Percentiles rank a stretch among this genome's conserved stretches.
phyloP scores from a whole-genome alignment of 2,797 vertebrate genomes.

The Chanos chanos region DNA sequence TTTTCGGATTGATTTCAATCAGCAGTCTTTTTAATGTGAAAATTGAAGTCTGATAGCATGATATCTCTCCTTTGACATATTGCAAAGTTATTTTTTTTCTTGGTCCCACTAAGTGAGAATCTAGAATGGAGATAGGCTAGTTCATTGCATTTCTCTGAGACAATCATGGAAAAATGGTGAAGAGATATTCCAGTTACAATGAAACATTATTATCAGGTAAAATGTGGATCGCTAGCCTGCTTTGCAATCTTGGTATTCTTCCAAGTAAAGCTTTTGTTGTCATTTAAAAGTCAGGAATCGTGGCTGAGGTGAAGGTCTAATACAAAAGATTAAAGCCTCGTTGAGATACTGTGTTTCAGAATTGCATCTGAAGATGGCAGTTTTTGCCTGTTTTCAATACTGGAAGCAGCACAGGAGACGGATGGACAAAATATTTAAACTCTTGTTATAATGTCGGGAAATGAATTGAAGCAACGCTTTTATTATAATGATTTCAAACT shows the following conservation, averaged over 20 bases:
- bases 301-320: constrained; percentile 15
- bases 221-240: neutral
- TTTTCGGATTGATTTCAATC: constrained; percentile 50
- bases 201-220: neutral
- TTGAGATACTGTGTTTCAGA: no score
- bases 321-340: constrained; percentile 10
- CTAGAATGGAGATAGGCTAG: neutral
- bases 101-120: neutral
- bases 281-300: constrained; percentile 2
- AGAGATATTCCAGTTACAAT: neutral
- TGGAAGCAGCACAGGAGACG: no score
- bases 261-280: neutral
- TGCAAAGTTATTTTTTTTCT: constrained; percentile 7
- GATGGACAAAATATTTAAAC: no score
- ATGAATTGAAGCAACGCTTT: no score
- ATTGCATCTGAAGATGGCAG: no score
- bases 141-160: neutral
- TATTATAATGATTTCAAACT: no score
- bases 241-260: neutral
- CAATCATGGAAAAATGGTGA: neutral
- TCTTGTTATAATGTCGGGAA: no score
- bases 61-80: constrained; percentile 14
- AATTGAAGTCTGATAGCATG: constrained; percentile 21
- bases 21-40: constrained; percentile 37
- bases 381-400: no score